Base-by-base conservation (phyloP, 2,113 vertebrate species). In the Halichoeres trimaculatus region DNA sequence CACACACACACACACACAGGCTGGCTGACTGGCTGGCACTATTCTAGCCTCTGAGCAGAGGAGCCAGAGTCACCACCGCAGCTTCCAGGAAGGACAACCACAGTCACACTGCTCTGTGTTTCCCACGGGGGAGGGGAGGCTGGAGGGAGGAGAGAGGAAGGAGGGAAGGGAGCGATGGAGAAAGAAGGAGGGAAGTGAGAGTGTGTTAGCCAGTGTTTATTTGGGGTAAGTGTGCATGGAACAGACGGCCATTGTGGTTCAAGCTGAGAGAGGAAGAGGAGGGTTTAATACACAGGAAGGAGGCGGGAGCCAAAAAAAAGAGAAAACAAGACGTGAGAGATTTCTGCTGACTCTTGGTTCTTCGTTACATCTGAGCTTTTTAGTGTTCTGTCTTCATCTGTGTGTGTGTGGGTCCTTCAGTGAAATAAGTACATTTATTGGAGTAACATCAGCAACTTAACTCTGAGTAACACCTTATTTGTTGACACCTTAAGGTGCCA, bases 31-130 rank as follows among this genome's bases (percentile, higher is more conserved):
- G 81, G 74, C 71, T 89, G 88, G 77, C 83, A 87, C 89, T 93
- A 83, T 88, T 89, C 87, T 88, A 88, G 89, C 91, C 80, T 78
- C 82, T 76, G 73, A 88, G 76, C 23, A 47, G 84, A 80, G 85
- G 88, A 93, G 82, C 78, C 93, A 90, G 80, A 80, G 86, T 85
- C 86, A 83, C 85, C 83, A 90, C 93, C 93, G 76, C 92, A 92
- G 89, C 93, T 93, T 94, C 93, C 92, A 93, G 91, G 90, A 91
- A 91, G 89, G 85, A 91, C 88, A 78, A 90, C 93, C 91, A 89
- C 91, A 93, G 91, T 90, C 90, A 91, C 93, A 93, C 87, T 87
- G 90, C 77, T 40, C 85, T 78, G 85, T 84, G 83, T 88, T 95
- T 94, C 93, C 91, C 93, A 94, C 93, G 90, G 90, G 88, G 90